Conservation (phyloP, 2,113 vertebrate genomes). For the Apteryx owenii region DNA sequence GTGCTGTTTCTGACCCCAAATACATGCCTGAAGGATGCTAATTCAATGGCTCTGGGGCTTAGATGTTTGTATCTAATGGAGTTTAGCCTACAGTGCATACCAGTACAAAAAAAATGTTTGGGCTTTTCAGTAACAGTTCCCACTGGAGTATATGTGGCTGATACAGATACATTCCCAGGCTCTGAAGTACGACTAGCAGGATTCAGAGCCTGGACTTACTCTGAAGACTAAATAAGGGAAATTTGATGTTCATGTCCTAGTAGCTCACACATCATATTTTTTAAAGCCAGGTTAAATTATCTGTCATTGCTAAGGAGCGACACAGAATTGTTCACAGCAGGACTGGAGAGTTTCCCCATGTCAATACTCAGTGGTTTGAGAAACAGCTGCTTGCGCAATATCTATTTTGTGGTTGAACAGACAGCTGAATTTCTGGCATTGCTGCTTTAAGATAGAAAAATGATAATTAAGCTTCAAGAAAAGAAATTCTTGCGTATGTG, state of each 20-base stretch:
- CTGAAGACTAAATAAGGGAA: background rate
- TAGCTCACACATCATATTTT: background rate
- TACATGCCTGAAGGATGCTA: background rate
- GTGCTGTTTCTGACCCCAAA: background rate
- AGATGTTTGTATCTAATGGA: background rate
- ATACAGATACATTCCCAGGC: background rate
- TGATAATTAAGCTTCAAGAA: conserved; percentile 14
- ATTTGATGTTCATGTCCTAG: background rate
- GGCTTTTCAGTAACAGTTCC: background rate
- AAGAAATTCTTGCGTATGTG: conserved; percentile 29
- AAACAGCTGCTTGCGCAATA: conserved; percentile 36
- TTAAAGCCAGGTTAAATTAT: conserved; percentile 38
- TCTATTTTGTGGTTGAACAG: conserved; percentile 31
- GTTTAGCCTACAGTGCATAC: background rate
- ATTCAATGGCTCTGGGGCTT: background rate
- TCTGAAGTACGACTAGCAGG: background rate
- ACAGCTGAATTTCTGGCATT: conserved; percentile 29
- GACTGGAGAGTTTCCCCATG: conserved; percentile 1
- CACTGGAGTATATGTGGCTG: background rate
- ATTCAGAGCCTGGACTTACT: background rate
- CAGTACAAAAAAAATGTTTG: background rate
- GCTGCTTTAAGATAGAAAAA: conserved; percentile 29
- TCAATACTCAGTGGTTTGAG: conserved; percentile 31
- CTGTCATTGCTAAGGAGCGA: background rate
- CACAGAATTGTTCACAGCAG: conserved; percentile 32